Evolutionary conservation across 2,888 invertebrate species (phyloP), one percentile per base, ranked within the genome.

Genomic region (Cyclophora albipunctata): DNA sequence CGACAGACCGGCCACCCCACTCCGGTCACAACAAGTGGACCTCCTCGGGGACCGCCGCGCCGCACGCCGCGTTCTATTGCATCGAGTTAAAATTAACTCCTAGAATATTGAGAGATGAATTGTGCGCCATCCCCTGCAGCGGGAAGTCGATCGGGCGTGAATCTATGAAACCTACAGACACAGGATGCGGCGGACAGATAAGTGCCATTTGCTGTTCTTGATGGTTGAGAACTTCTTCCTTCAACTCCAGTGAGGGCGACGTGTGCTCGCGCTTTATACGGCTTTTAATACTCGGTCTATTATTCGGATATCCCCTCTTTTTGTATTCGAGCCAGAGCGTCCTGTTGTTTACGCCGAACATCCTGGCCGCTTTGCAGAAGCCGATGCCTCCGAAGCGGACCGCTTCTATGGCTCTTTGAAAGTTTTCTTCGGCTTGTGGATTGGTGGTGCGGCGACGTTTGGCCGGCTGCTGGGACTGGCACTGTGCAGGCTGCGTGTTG

Each of bases 291-390:
- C 94, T 94, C 7, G 94, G 92, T 61, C 95, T 88, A 70, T 92
- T 94, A 67, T 94, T 94, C 1, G 95, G 95, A 76, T 95, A 95
- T 0, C 95, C 95, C 45, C 94, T 92, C 76, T 94, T 95, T 70
- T 94, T 95, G 73, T 95, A 95, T 71, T 95, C 95, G 42, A 95
- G 84, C 95, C 95, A 95, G 3, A 96, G 84, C 0, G 95, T 95
- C 51, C 95, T 90, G 80, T 95, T 95, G 79, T 95, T 95, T 7
- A 96, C 95, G 37, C 95, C 95, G 76, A 94, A 95, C 83, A 95
- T 91, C 48, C 94, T 89, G 0, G 95, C 95, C 5, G 95, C 95
- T 69, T 95, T 95, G 78, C 95, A 95, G 79, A 95, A 95, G 2
- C 95, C 95, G 62, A 95, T 94, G 42, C 95, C 94, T 34, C 95